A percentile compares a stretch with the other conserved stretches of the same genome.
These are phyloP conservation scores for Hemicordylus capensis DNA, from an alignment of 2,113 vertebrate species.

Conservation along the genomic window DNA sequence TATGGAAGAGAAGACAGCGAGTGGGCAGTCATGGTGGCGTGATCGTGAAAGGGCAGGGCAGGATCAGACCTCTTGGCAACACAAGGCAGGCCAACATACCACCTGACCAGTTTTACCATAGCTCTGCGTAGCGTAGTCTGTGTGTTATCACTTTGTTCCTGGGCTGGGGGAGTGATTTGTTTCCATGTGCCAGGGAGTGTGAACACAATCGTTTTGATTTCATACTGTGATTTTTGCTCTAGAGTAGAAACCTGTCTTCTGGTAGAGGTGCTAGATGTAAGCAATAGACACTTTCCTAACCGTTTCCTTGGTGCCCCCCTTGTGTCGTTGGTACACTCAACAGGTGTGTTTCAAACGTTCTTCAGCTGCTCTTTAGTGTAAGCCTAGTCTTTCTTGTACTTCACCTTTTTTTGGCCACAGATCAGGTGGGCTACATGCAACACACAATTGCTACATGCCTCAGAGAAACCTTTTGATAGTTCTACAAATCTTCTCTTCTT, in stretches of 20 bases:
- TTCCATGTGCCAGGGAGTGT: conserved; percentile 53
- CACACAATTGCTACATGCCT: neutral
- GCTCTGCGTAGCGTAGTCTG: conserved; percentile 55
- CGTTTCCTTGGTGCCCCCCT: conserved; percentile 67
- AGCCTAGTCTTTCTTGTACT: conserved; percentile 21
- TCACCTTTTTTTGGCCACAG: conserved; percentile 1
- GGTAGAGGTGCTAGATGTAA: conserved; percentile 68
- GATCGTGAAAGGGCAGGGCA: conserved; percentile 31
- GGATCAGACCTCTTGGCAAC: neutral
- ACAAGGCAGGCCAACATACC: neutral
- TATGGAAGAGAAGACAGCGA: conserved; percentile 80
- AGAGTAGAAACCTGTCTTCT: conserved; percentile 60
- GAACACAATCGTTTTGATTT: conserved; percentile 57
- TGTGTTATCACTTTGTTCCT: conserved; percentile 42
- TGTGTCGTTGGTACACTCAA: conserved; percentile 41
- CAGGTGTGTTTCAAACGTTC: conserved; percentile 35
- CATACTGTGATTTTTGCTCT: conserved; percentile 52
- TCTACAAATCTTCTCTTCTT: conserved; percentile 27
- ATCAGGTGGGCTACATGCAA: neutral
- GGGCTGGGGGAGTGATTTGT: conserved; percentile 44
- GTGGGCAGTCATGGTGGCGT: conserved; percentile 79
- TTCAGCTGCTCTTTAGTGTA: conserved; percentile 69
- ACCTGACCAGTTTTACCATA: conserved; percentile 50
- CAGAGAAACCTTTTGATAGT: conserved; percentile 8
- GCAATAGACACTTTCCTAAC: conserved; percentile 63